A percentile compares a stretch with the other conserved stretches of the same genome.
Conservation (phyloP, 2,888 invertebrate species). For the Biston betularia region DNA sequence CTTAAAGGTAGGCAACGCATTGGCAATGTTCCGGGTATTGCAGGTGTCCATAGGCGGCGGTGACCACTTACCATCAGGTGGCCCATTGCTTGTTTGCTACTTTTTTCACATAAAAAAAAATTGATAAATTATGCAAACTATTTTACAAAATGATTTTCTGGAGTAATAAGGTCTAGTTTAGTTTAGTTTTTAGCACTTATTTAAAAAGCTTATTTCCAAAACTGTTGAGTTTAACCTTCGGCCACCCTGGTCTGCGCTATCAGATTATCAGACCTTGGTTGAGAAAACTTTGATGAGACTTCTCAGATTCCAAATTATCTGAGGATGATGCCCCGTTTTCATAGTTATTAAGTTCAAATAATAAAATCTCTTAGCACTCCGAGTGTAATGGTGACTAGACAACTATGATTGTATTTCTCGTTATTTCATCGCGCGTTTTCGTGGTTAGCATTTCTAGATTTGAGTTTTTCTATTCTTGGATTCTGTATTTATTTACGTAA, state of each 20-base stretch:
- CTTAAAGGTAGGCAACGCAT: no score
- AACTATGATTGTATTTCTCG: background rate
- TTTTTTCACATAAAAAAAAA: no score
- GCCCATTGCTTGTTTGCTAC: no score
- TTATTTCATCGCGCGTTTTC: background rate
- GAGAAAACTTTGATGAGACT: slow-evolving; percentile 25
- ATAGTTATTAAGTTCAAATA: background rate
- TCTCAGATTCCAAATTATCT: slow-evolving; percentile 13
- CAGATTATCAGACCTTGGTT: background rate
- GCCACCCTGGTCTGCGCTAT: background rate
- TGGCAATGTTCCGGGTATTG: no score
- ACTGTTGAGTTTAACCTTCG: slow-evolving; percentile 6
- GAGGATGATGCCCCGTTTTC: slow-evolving; percentile 9
- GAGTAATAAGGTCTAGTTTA: background rate
- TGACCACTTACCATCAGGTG: no score
- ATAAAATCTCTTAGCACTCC: background rate
- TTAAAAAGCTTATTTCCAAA: slow-evolving; percentile 11
- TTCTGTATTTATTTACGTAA: no score
- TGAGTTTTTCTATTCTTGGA: no score
- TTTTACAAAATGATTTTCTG: background rate
- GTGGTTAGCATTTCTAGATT: background rate
- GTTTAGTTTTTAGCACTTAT: background rate
- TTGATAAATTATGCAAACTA: background rate
- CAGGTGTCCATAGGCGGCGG: no score
- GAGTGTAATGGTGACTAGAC: background rate